Base-by-base conservation (phyloP, 2,797 vertebrate species). In the Apogon hyalosoma region DNA sequence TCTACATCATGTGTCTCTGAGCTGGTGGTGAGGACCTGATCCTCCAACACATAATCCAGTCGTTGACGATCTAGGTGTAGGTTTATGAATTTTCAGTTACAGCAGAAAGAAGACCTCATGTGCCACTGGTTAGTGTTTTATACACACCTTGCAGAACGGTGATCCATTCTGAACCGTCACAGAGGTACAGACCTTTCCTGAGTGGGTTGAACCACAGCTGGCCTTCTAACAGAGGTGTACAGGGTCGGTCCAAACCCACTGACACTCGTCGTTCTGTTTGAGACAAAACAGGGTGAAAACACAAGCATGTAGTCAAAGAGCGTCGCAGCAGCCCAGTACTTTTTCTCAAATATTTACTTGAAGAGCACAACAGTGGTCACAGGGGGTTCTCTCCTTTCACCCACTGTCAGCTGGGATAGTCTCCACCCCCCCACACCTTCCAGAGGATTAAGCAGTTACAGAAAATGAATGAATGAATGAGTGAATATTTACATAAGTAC, bases 1-100 rank as follows among this genome's bases (percentile, higher is more conserved):
- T 99, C 97, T 0, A 98, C 49, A 38, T 97, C 97, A 74, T 98
- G 94, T 0, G 97, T 97, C 90, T 99, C 96, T 0, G 97, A 96
- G 88, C 81, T 92, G 59, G 97, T 98, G 79, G 85, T 73, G 73
- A 99, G 87, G 66, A 94, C 93, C 90, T 99, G 97, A 47, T 97
- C 86, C 2, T 96, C 95, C 77, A 95, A 87, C 71, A 98, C 87
- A 0, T 98, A 99, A 84, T 98, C 96, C 71, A 99, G 90, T 50
- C 88, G 93, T 75, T 95, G 92, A 28, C 88, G 94, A 80, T 93
- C 97, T 98, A 82, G 69, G 61, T 11, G 10, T 11, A 75, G 51
- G 70, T 3, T 12, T 18, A 36, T 65, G 11, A 13, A 1, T 50
- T 46, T 28, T 42, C 7, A 53, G 13, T 18, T 6, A 11, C 66